Conservation (phyloP, 2,113 vertebrate genomes). For the Bufo bufo region DNA sequence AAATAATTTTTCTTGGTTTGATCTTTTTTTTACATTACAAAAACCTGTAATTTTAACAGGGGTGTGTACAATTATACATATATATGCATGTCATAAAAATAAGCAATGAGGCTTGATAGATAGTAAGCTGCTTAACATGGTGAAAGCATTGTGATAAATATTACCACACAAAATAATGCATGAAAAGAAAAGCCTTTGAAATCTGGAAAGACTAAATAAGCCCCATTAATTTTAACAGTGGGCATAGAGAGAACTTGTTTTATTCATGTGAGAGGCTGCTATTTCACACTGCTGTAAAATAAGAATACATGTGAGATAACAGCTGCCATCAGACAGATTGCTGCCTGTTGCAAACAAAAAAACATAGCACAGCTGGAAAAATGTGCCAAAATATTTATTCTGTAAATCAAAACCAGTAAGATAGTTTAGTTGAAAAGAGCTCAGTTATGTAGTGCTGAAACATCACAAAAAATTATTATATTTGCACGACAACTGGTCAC, state of each 20-base stretch:
- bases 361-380: slow-evolving; percentile 69
- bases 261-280: slow-evolving; percentile 70
- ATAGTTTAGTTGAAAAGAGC: slow-evolving; percentile 25
- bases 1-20: no score
- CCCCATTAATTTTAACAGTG: slow-evolving; percentile 60
- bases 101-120: neutral
- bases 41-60: no score
- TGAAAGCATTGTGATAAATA: slow-evolving; percentile 56
- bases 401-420: slow-evolving; percentile 70
- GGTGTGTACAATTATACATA: neutral
- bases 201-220: slow-evolving; percentile 61
- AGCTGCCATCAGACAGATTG: slow-evolving; percentile 70
- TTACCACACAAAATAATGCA: slow-evolving; percentile 38
- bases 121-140: slow-evolving; percentile 15
- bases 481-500: neutral
- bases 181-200: slow-evolving; percentile 54
- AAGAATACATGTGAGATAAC: slow-evolving; percentile 66
- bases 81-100: neutral
- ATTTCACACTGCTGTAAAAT: slow-evolving; percentile 69
- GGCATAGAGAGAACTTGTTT: slow-evolving; percentile 64
- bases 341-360: slow-evolving; percentile 56
- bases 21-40: no score
- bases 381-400: slow-evolving; percentile 60
- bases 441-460: neutral
- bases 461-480: neutral